Percentiles rank a stretch among this genome's conserved stretches.
Conservation (phyloP, 2,113 vertebrate species). For the Mionectes macconnelli region DNA sequence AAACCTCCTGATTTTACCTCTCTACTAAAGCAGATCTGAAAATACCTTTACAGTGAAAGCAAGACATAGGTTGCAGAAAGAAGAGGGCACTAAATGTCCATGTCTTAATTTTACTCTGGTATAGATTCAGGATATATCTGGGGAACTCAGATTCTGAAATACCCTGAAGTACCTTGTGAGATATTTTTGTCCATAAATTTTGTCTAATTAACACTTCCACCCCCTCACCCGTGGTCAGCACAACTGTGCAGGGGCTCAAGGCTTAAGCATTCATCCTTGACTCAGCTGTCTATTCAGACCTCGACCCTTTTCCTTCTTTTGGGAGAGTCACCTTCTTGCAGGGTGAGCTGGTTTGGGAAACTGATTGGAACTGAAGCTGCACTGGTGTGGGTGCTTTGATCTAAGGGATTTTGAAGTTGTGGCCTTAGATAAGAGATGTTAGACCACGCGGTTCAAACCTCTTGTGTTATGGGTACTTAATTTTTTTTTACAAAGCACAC, state of each 20-base stretch:
- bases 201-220: not conserved
- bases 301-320: not conserved
- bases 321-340: not conserved
- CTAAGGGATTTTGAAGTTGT: not conserved
- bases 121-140: not conserved
- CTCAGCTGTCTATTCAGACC: not conserved
- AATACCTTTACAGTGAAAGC: not conserved
- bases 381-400: not conserved
- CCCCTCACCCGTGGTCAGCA: not conserved
- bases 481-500: not conserved
- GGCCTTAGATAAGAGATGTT: not conserved
- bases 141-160: not conserved
- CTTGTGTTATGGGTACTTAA: not conserved
- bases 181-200: not conserved
- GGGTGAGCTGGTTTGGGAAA: not conserved
- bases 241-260: accelerated
- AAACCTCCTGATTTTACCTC: not conserved
- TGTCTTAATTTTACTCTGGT: not conserved
- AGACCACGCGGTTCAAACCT: not conserved
- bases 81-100: not conserved
- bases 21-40: not conserved
- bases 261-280: not conserved
- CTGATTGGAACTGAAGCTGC: not conserved
- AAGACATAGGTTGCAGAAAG: not conserved
- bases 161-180: not conserved